Conservation (phyloP, 35 echinoderm and acorn worm genomes). For the Hemicentrotus pulcherrimus region DNA sequence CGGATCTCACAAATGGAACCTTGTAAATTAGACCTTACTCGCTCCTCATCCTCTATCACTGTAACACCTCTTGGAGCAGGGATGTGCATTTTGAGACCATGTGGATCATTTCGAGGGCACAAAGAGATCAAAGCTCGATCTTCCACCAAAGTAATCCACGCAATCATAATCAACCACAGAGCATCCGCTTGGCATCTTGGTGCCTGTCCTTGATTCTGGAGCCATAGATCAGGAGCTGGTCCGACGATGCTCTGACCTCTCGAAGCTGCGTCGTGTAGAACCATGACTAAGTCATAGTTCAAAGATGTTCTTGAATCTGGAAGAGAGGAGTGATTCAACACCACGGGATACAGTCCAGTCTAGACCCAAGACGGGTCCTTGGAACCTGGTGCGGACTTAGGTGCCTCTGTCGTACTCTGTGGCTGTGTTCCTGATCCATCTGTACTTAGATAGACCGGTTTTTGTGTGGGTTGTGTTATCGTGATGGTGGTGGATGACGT, state of each 20-base stretch:
- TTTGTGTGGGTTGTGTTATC: constrained; percentile 25
- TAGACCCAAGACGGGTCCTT: constrained; percentile 50
- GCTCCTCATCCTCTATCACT: not conserved
- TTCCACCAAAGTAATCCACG: not conserved
- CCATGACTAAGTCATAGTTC: not conserved
- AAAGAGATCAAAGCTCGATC: not conserved
- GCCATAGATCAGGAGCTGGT: not conserved
- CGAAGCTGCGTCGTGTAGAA: not conserved
- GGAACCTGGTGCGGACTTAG: constrained; percentile 24
- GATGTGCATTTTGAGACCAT: not conserved
- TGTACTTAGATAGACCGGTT: constrained; percentile 48
- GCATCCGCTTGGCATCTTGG: not conserved
- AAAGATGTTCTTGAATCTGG: constrained; percentile 10
- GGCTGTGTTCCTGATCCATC: constrained; percentile 43
- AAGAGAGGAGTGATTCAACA: constrained; percentile 1
- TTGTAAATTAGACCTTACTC: not conserved
- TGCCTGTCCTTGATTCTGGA: not conserved
- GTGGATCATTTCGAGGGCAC: not conserved
- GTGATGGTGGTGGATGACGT: not conserved
- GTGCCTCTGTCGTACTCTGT: constrained; percentile 43
- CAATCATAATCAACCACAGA: not conserved
- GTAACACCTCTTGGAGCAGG: not conserved
- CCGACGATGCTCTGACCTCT: not conserved
- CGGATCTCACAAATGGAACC: not conserved
- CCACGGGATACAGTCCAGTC: not conserved